Percentiles rank a stretch among this genome's conserved stretches.
phyloP scores from a whole-genome alignment of 2,888 invertebrate species.

The Odontocolon sp. region DNA sequence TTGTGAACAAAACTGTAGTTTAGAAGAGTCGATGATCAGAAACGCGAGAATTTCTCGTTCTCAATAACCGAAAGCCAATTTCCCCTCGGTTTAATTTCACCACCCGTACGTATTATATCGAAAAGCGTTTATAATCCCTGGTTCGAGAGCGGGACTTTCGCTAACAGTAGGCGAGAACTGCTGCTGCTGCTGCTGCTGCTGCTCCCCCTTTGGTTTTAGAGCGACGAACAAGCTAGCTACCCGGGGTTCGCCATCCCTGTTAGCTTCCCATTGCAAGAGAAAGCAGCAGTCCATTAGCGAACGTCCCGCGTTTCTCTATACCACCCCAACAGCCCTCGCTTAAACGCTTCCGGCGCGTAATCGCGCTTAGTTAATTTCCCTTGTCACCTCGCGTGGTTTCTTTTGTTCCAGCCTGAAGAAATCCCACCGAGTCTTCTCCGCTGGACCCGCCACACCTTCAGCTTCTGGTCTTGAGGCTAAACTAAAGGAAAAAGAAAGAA shows the following conservation, averaged over 20 bases:
- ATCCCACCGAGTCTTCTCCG: background rate
- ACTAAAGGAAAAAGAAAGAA: background rate
- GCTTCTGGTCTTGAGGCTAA: background rate
- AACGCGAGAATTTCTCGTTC: slow-evolving; percentile 26
- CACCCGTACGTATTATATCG: slow-evolving; percentile 34
- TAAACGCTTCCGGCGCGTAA: slow-evolving; percentile 74
- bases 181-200: slow-evolving; percentile 13
- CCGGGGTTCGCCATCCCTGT: slow-evolving; percentile 54
- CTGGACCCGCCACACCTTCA: slow-evolving; percentile 2
- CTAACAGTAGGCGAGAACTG: background rate
- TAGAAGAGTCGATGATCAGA: slow-evolving; percentile 27
- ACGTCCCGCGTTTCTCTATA: slow-evolving; percentile 6
- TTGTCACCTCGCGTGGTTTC: slow-evolving; percentile 65
- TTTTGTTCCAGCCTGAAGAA: slow-evolving; percentile 67
- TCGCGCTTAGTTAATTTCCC: slow-evolving; percentile 72
- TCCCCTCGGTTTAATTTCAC: slow-evolving; percentile 60
- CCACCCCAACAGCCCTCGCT: slow-evolving; percentile 61
- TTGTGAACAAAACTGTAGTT: too few species aligned
- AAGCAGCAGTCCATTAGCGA: slow-evolving; percentile 56
- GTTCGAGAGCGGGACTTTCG: slow-evolving; percentile 39
- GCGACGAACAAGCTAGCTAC: slow-evolving; percentile 61
- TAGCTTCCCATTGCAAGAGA: slow-evolving; percentile 43
- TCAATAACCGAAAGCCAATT: slow-evolving; percentile 64
- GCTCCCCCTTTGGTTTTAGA: slow-evolving; percentile 56
- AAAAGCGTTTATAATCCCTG: slow-evolving; percentile 57